Evolutionary conservation across 1,140 invertebrate genomes (phyloP), one percentile per base, ranked within the genome.

Genomic region (Conus ventricosus): DNA sequence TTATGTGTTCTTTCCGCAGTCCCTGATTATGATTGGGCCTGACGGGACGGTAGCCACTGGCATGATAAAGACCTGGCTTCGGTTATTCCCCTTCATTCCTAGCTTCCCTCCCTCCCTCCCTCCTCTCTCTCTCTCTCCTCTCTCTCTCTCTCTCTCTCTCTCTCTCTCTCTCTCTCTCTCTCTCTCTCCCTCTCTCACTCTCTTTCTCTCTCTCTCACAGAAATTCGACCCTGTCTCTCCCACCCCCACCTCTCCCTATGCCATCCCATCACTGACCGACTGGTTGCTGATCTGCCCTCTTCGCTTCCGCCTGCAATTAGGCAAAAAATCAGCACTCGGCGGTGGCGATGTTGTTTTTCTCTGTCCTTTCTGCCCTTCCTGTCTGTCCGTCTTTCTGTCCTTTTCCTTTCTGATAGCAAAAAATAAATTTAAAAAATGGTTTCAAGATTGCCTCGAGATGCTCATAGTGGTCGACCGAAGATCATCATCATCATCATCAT

Each of bases 11-110:
- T 63, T 84, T 84, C 82, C 82, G 82, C 54, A 63, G 55, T 63
- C 82, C 5, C 55, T 84, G 82, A 84, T 84, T 84, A 84, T 84
- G 82, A 84, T 84, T 84, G 82, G 82, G 39, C 7, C 55, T 63
- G 82, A 84, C 23, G 82, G 82, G 82, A 84, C 23, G 17, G 23
- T 23, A 63, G 82, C 55, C 82, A 60, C 15, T 81, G 80, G 82
- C 57, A 84, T 84, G 57, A 63, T 63, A 63, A 84, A 67, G 54
- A 84, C 53, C 54, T 84, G 82, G 54, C 53, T 67, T 20, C 11
- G 63, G 55, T 63, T 17, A 84, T 60, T 4, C 15, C 57, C 17
- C 82, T n/a, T 27, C 17, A 1, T 17, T 83, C 82, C 82, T n/a
- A 7, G 27, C 82, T 27, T 55, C 55, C 6, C 57, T 84, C 55